These are phyloP conservation scores for Ciconia nigra DNA, from an alignment of 2,797 vertebrate species.

Conservation along the genomic window DNA sequence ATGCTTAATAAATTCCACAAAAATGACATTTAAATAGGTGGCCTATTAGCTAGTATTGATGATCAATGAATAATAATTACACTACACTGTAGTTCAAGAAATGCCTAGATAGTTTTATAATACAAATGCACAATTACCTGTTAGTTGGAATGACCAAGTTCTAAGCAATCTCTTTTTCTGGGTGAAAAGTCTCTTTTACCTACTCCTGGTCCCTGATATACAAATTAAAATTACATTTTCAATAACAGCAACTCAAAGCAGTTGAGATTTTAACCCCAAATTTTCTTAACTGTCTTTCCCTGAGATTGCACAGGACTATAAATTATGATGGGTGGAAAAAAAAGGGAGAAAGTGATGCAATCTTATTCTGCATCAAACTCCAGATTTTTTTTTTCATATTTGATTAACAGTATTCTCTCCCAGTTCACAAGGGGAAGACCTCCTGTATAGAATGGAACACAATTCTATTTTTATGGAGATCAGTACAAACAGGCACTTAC, in stretches of 20 bases:
- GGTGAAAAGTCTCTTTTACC: not conserved
- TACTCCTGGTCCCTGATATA: not conserved
- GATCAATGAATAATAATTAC: not conserved
- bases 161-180: not conserved
- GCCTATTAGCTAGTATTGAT: not conserved
- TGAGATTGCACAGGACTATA: not conserved
- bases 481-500: not conserved
- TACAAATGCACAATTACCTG: not conserved
- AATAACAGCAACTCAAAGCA: not conserved
- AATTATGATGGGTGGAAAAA: not conserved
- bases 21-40: not conserved
- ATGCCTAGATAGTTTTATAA: not conserved
- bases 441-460: not conserved
- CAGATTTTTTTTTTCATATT: not conserved
- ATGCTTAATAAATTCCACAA: not conserved
- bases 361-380: not conserved
- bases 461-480: slow-evolving; percentile 17
- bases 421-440: not conserved
- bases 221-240: not conserved
- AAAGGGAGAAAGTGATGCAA: not conserved
- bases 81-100: not conserved
- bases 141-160: not conserved
- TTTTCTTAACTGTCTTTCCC: not conserved
- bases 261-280: not conserved
- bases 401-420: slow-evolving; percentile 1